Conservation (phyloP, 2,113 vertebrate genomes). For the Ginglymostoma cirratum region DNA sequence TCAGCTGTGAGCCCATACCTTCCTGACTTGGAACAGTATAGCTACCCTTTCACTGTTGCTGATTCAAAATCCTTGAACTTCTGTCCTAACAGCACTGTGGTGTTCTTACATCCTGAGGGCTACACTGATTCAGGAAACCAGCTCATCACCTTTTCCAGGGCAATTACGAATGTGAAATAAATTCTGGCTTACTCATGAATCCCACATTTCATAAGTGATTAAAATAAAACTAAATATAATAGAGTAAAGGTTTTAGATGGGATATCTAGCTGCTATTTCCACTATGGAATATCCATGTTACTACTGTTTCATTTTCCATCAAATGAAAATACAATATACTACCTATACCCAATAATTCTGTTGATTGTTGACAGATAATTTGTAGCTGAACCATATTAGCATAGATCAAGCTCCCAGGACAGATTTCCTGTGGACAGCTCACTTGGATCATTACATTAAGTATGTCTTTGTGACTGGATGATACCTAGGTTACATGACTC, state of each 20-base stretch:
- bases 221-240: too few relatives aligned
- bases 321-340: conserved; percentile 21
- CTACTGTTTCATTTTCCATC: not conserved
- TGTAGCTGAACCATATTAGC: conserved; percentile 4
- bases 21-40: too few relatives aligned
- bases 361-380: not conserved
- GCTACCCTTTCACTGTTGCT: too few relatives aligned
- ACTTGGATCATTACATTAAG: not conserved
- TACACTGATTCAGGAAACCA: too few relatives aligned
- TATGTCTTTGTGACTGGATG: not conserved
- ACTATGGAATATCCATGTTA: not conserved
- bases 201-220: too few relatives aligned
- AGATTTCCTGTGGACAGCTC: not conserved
- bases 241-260: not conserved
- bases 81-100: too few relatives aligned
- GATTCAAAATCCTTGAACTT: too few relatives aligned
- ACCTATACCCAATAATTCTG: not conserved
- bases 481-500: not conserved
- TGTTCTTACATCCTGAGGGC: too few relatives aligned
- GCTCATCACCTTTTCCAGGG: too few relatives aligned
- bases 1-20: too few relatives aligned
- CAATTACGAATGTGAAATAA: too few relatives aligned
- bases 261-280: not conserved
- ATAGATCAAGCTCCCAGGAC: conserved; percentile 16
- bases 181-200: too few relatives aligned